Evolutionary conservation across 2,888 invertebrate species (phyloP), one percentile per base, ranked within the genome.

Genomic region (Synanthedon andrenaeformis): DNA sequence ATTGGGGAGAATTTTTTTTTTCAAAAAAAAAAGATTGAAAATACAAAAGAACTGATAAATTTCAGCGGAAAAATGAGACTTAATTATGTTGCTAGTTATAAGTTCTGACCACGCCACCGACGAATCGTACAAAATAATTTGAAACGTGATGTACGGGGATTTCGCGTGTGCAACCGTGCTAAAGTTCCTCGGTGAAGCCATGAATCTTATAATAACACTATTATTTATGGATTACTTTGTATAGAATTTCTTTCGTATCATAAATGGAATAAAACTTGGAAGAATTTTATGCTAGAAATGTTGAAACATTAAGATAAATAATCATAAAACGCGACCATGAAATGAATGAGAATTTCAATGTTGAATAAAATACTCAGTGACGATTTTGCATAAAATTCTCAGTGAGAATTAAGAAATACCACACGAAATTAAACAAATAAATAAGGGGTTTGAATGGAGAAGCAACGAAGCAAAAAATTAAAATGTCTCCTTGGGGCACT

Each of bases 351-450:
- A 10, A 10, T 35, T 35, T 35, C 10, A 35, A 35, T 10, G 35
- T 35, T 35, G 35, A 35, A 35, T 35, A 35, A 35, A 35, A 23
- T 23, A 5, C 23, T 5, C 5, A 23, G 35, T 35, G 35, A 35
- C 35, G 5, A 3, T 35, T 35, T 35, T 35, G 35, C 35, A 35
- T 35, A 35, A 35, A 35, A 35, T 10, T 35, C 35, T 35, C 10
- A 35, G 35, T 35, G 10, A 10, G 35, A 35, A 35, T 35, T 35
- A 35, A 45, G 45, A 45, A 45, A 45, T 45, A 45, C 45, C 45
- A 45, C 45, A 45, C 14, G 13, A 45, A 45, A 45, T 45, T 45
- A 54, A 52, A 52, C 42, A 54, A 51, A 49, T 54, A 52, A 54
- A 52, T 52, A 52, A 17, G 41, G 42, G 42, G 8, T 23, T 52